Evolutionary conservation across 2,113 vertebrate genomes (phyloP), one percentile per base, ranked within the genome.

Genomic region (Anolis carolinensis): DNA sequence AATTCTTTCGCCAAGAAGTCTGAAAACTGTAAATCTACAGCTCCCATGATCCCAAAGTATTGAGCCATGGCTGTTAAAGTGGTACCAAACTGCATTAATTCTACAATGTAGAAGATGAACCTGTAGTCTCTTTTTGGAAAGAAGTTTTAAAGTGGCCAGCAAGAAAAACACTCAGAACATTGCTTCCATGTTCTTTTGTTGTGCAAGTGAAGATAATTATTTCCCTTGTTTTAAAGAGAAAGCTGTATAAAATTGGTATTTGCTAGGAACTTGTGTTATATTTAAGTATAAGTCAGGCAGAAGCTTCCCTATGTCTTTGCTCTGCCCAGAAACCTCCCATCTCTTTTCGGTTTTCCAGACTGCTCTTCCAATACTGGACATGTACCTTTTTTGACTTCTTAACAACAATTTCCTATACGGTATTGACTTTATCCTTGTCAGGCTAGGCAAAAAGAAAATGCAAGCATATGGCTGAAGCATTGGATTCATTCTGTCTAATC

Each of bases 401-500:
- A 70, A 62, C 34, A 44, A 32, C 10, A 39, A 21, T 73, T 80
- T 63, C 68, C 52, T 63, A 32, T 62, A 18, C 34, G n/a, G 20
- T 62, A 39, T 79, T 70, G 34, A 16, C 55, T 59, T 72, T 68
- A 34, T 89, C 36, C 86, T 48, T 36, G 52, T 2, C 0, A 44
- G 75, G 39, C 65, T 55, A 18, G 21, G 32, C 68, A 81, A 86
- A 32, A 78, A 52, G 77, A 72, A 2, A 71, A 59, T 59, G 79
- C 21, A n/a, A 52, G 16, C 7, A 62, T 70, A 59, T 90, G 52
- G 30, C 50, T 68, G 52, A 71, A 11, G 83, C 32, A 36, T 25
- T 16, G 70, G 21, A 39, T 85, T 85, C 55, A 85, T 78, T 88
- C 81, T 83, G 32, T 74, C 44, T 91, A 74, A 92, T 80, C 83